These are phyloP conservation scores for Siphonodentalium dalli DNA, from an alignment of 2,888 invertebrate genomes.

Conservation along the genomic window DNA sequence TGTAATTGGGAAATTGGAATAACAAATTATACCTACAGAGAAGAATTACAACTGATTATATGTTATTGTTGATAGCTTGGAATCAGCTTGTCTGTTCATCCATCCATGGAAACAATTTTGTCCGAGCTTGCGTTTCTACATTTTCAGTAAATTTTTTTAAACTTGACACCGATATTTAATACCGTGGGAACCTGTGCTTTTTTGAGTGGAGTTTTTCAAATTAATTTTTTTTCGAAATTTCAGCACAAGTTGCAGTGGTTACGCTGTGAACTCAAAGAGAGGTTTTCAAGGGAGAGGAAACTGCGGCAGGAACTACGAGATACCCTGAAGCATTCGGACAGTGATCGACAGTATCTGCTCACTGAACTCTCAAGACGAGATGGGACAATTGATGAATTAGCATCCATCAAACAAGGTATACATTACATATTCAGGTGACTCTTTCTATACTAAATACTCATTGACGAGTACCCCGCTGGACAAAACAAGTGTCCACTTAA, in stretches of 20 bases:
- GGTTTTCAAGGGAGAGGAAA: constrained; percentile 45
- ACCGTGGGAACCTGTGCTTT: not conserved
- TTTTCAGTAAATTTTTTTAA: too few species aligned
- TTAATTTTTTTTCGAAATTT: not conserved
- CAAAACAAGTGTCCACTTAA: too few species aligned
- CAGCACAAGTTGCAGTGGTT: constrained; percentile 55
- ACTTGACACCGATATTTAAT: not conserved
- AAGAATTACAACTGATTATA: too few species aligned
- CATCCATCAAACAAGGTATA: constrained; percentile 48
- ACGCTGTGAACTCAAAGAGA: constrained; percentile 39
- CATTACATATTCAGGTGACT: too few species aligned
- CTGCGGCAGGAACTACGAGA: constrained; percentile 47
- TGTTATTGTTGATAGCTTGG: too few species aligned
- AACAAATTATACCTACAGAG: too few species aligned
- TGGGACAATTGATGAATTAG: constrained; percentile 50
- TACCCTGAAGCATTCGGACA: constrained; percentile 44
- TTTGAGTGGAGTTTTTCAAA: not conserved
- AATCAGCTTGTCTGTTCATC: too few species aligned
- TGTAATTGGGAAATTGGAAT: too few species aligned
- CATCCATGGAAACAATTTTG: too few species aligned
- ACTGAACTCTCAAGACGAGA: constrained; percentile 45
- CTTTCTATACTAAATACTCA: too few species aligned
- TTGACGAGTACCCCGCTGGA: too few species aligned
- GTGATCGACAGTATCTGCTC: constrained; percentile 46
- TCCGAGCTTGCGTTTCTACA: too few species aligned